Evolutionary conservation across 2,113 vertebrate genomes (phyloP).

Genomic region (Ellobius talpinus): DNA sequence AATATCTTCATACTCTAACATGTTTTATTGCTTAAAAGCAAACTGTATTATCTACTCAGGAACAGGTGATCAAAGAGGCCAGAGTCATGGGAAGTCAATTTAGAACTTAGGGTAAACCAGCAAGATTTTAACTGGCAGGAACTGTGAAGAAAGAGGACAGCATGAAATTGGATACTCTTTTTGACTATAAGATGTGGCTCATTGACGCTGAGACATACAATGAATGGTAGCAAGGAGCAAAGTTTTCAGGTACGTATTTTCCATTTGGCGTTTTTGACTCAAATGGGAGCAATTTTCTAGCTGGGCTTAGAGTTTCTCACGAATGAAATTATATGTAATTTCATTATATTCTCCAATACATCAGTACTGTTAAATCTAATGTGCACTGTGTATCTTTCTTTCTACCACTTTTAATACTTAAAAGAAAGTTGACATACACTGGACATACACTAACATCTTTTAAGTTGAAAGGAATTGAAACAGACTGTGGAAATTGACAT

Average conservation of each 20-base stretch:
- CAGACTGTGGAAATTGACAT: conserved; percentile 10
- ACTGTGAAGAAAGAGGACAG: not conserved
- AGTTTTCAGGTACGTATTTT: not conserved
- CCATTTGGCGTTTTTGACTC: not conserved
- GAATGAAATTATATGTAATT: conserved; percentile 51
- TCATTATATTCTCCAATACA: not conserved
- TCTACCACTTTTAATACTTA: not conserved
- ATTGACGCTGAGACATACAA: not conserved
- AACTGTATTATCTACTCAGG: not conserved
- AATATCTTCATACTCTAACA: not conserved
- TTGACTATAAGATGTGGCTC: not conserved
- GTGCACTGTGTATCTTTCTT: conserved; percentile 17
- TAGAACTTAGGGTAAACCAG: not conserved
- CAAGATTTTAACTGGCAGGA: not conserved
- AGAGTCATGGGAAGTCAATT: not conserved
- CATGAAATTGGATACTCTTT: not conserved
- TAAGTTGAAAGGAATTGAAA: conserved; percentile 38
- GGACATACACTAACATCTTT: conserved; percentile 18
- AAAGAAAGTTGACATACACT: not conserved
- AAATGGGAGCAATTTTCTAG: not conserved
- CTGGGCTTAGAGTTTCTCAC: not conserved
- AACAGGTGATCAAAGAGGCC: too few species aligned
- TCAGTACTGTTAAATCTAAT: not conserved
- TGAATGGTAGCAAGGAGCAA: not conserved
- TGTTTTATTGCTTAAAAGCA: not conserved